Percentiles rank a stretch among this genome's conserved stretches.
Evolutionary conservation across 2,113 vertebrate genomes (phyloP).

Genomic region (Otolemur garnettii): DNA sequence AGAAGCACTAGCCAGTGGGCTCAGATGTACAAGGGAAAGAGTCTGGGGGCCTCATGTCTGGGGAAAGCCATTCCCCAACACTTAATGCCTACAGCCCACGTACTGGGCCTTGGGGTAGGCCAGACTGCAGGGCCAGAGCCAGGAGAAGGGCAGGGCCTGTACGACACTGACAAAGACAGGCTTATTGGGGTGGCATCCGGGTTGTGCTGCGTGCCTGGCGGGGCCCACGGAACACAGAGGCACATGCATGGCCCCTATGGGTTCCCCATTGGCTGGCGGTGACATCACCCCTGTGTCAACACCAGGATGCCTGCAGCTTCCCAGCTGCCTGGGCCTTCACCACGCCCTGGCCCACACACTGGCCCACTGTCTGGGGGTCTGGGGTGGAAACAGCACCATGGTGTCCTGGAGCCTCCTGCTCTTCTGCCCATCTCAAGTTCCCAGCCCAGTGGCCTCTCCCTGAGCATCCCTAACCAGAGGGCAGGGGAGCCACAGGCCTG

Average conservation of each 20-base stretch:
- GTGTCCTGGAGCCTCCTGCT: neutral
- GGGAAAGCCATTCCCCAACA: too few species aligned
- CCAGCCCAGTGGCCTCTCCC: neutral
- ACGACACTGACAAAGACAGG: neutral
- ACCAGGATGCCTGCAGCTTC: neutral
- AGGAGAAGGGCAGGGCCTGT: neutral
- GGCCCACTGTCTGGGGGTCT: slow-evolving; percentile 72
- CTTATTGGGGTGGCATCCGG: slow-evolving; percentile 70
- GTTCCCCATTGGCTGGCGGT: neutral
- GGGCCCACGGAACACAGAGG: neutral
- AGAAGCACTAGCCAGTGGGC: too few species aligned
- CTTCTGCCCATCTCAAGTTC: neutral
- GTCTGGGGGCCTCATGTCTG: neutral
- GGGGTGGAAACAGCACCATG: neutral
- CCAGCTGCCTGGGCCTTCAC: neutral
- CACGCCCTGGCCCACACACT: slow-evolving; percentile 51
- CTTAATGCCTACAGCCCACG: neutral
- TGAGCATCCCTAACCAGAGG: neutral
- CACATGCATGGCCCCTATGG: neutral
- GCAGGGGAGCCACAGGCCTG: neutral
- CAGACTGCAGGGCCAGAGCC: neutral
- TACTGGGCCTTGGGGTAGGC: neutral
- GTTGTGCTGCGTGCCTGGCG: neutral
- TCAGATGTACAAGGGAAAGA: neutral
- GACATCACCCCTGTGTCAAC: slow-evolving; percentile 73